phyloP scores from a whole-genome alignment of 2,113 vertebrate genomes.

The Eptesicus fuscus region DNA sequence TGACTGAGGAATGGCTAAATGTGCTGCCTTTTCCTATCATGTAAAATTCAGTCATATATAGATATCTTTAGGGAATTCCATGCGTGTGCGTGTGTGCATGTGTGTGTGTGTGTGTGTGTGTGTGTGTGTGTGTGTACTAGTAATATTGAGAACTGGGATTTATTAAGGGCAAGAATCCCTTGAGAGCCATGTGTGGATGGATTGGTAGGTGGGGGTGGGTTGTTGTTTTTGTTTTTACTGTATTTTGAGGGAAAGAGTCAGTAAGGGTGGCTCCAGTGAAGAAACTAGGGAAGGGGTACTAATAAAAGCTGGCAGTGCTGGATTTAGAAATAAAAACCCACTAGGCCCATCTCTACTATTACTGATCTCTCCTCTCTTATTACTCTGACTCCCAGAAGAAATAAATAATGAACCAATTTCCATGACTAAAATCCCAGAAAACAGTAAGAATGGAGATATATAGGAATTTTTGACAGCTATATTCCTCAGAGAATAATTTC shows the following conservation, averaged over 20 bases:
- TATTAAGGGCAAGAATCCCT: background rate
- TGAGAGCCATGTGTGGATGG: background rate
- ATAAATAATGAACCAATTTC: background rate
- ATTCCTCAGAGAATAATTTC: background rate
- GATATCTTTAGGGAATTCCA: background rate
- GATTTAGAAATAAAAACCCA: background rate
- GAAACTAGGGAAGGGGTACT: background rate
- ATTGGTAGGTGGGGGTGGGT: background rate
- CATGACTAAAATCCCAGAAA: background rate
- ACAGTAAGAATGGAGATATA: background rate
- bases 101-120: background rate
- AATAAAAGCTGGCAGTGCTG: background rate
- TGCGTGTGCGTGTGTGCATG: background rate
- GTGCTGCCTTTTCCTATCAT: background rate
- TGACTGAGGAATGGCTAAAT: conserved; percentile 5
- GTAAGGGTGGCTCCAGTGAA: background rate
- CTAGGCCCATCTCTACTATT: background rate
- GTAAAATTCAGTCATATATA: background rate
- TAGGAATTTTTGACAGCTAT: background rate
- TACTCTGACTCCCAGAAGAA: background rate
- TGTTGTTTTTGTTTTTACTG: background rate
- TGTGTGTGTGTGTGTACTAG: background rate
- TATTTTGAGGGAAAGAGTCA: background rate
- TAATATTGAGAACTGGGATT: background rate
- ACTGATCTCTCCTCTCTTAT: background rate